These are phyloP conservation scores for Miichthys miiuy DNA, from an alignment of 2,797 vertebrate species.

Conservation along the genomic window DNA sequence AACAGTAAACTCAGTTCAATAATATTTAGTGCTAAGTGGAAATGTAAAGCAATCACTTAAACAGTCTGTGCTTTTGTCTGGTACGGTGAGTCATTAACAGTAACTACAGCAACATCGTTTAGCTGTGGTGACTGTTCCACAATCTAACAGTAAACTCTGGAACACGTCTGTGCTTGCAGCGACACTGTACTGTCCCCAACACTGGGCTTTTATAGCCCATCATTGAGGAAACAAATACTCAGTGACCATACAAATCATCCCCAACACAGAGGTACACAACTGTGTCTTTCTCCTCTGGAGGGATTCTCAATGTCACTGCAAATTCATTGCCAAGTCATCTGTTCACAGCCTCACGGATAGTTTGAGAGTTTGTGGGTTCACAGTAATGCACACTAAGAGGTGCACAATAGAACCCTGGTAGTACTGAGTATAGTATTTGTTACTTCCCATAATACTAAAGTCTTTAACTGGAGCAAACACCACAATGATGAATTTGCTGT, in stretches of 20 bases:
- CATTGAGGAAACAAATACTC: constrained; percentile 50
- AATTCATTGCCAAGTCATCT: constrained; percentile 30
- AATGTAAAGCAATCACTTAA: not conserved
- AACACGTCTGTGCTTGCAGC: constrained; percentile 34
- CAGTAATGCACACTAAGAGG: constrained; percentile 20
- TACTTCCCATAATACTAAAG: not conserved
- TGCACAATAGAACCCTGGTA: not conserved
- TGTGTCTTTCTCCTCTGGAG: constrained; percentile 40
- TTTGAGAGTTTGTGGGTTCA: constrained; percentile 18
- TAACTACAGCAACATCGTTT: not conserved
- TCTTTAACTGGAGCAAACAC: not conserved
- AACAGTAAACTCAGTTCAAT: not conserved
- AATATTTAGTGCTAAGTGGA: too few relatives aligned
- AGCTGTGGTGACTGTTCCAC: constrained; percentile 18
- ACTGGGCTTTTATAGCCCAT: constrained; percentile 44
- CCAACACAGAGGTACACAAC: constrained; percentile 43
- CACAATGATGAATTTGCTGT: not conserved
- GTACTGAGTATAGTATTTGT: not conserved
- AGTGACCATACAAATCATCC: constrained; percentile 51
- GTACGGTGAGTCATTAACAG: not conserved
- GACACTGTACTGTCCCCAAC: constrained; percentile 23
- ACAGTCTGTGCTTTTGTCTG: not conserved
- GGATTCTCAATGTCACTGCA: constrained; percentile 54
- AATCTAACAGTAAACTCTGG: constrained; percentile 46
- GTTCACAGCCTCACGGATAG: constrained; percentile 12